Evolutionary conservation across 2,888 invertebrate genomes (phyloP), one percentile per base, ranked within the genome.

Genomic region (Macropis europaea): DNA sequence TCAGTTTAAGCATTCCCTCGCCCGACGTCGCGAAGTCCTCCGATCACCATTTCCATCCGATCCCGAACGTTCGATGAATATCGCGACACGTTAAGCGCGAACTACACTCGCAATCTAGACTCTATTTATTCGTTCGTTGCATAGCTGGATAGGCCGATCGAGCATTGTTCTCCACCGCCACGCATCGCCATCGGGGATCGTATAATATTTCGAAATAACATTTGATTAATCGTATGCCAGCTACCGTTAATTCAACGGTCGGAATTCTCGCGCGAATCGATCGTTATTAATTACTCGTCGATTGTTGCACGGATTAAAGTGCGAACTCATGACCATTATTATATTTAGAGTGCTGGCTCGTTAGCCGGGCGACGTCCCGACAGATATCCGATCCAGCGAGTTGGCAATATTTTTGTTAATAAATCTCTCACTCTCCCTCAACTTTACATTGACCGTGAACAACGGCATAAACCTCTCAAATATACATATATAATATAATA

Each of bases 241-340:
- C 59, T 38, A 42, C 40, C 60, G 50, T 48, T 73, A 76, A 76
- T 79, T 72, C 40, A 71, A 68, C 61, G 53, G 45, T 40, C 42
- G 60, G 56, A 32, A 61, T 70, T 76, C 63, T 73, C 63, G 22
- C 52, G 67, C 48, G 38, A 59, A 57, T 72, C 72, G 69, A 56
- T 72, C 57, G 53, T 76, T 67, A 79, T 76, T 79, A 76, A 76
- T 70, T 73, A 54, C 62, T 70, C 38, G 61, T 60, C 64, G 48
- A 64, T 73, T 68, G 67, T 68, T 63, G 9, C 42, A 17, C 63
- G 48, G 28, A 69, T 69, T 69, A 63, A 67, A 79, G 72, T 64
- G 72, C 76, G 59, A 73, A 52, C 61, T 73, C 67, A 64, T 52
- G 61, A 48, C 50, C 67, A 43, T 43, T 70, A 69, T 61, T 73